Base-by-base conservation (phyloP, 2,888 invertebrate genomes). In the Tribolium freemani region DNA sequence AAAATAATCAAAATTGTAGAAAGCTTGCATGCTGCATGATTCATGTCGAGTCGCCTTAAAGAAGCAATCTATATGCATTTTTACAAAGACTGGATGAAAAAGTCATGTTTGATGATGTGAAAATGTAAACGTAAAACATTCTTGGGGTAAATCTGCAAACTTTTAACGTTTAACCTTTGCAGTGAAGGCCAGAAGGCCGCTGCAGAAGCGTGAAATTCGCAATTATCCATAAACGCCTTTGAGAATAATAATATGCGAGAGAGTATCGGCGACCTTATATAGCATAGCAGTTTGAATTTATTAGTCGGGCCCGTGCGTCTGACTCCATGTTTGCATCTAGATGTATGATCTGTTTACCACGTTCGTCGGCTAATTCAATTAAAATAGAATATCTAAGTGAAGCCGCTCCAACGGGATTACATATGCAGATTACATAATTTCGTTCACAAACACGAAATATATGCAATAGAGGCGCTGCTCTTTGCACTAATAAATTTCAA, bases 341-440 rank as follows among this genome's bases (percentile, higher is more conserved):
- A 60, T 69, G 64, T 63, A 72, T 72, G 69, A 72, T 72, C 72
- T 72, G 72, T 72, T 72, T 72, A 69, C 63, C 44, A 58, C 63
- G 69, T 63, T 63, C 53, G 69, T 63, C 46, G 69, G 61, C 45
- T 69, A 72, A 72, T 72, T 72, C 69, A 72, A 72, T 72, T 72
- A 69, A 61, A 72, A 69, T 63, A 21, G 63, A 57, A 45, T 45
- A 31, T 60, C 68, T 63, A 72, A 72, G 69, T 58, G 72, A 64
- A 63, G 64, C 69, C 72, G 69, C 64, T 58, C 51, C 51, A 53
- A 53, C 45, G 45, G 53, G 48, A 72, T 72, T 72, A 72, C 72
- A 72, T 53, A 72, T 72, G 72, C 72, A 72, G 53, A 72, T 64
- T 72, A 57, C 64, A 51, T 64, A 69, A 72, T 72, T 72, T 69